Evolutionary conservation across 2,797 vertebrate species (phyloP).

Genomic region (Enteromius unitaeniatus): DNA sequence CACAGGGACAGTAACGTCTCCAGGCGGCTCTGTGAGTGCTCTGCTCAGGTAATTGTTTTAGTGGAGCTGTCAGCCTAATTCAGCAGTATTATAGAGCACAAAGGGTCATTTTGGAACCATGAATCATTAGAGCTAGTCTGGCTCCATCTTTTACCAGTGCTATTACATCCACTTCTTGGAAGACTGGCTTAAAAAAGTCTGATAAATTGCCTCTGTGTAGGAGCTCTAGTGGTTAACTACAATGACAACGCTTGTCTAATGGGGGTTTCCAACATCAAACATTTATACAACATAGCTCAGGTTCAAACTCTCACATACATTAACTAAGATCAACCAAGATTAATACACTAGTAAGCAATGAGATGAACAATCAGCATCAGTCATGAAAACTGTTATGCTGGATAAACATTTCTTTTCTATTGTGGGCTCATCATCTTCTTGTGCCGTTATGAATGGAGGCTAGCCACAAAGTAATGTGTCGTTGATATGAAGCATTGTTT

Average conservation of each 20-base stretch:
- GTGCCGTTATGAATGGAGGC: not conserved
- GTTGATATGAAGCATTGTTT: not conserved
- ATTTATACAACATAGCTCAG: constrained; percentile 64
- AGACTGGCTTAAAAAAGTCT: constrained; percentile 36
- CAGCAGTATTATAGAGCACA: constrained; percentile 60
- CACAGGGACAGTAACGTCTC: constrained; percentile 35
- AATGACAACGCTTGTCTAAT: constrained; percentile 21
- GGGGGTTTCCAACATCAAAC: constrained; percentile 62
- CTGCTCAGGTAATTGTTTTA: constrained; percentile 71
- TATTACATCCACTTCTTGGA: constrained; percentile 47
- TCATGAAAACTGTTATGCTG: not conserved
- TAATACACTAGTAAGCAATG: not conserved
- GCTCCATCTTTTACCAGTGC: constrained; percentile 36
- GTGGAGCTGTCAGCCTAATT: constrained; percentile 70
- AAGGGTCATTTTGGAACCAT: constrained; percentile 67
- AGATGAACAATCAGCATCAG: constrained; percentile 1
- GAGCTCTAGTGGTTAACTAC: constrained; percentile 37
- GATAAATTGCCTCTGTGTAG: constrained; percentile 31
- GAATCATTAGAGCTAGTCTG: constrained; percentile 66
- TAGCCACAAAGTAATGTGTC: not conserved
- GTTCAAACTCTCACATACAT: constrained; percentile 12
- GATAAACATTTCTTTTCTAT: not conserved
- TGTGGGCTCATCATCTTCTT: not conserved
- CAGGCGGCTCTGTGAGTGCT: constrained; percentile 38
- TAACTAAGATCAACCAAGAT: not conserved